Conservation (phyloP, 2,888 invertebrate species). For the Melanostoma mellinum region DNA sequence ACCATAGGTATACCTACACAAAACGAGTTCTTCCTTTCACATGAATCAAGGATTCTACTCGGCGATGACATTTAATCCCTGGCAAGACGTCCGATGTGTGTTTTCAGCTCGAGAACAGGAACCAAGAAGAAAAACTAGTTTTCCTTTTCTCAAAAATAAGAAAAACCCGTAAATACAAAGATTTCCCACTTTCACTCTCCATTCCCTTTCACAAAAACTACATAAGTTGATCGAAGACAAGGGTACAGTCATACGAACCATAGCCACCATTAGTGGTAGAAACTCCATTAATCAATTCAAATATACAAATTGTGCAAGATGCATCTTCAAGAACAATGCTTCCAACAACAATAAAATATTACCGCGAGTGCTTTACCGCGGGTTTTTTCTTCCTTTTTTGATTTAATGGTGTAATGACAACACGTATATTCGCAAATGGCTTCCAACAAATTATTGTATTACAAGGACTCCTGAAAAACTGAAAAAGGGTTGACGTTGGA, state of each 20-base stretch:
- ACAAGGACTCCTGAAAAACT: slow-evolving; percentile 37
- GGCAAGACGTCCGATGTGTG: slow-evolving; percentile 19
- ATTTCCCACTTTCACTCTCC: slow-evolving; percentile 44
- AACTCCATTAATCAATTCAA: slow-evolving; percentile 31
- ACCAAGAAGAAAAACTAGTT: slow-evolving; percentile 43
- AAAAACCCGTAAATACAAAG: slow-evolving; percentile 31
- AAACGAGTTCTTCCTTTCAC: slow-evolving; percentile 50
- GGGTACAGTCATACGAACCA: slow-evolving; percentile 14
- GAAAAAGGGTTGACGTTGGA: slow-evolving; percentile 46
- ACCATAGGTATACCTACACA: slow-evolving; percentile 17
- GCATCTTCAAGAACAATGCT: slow-evolving; percentile 52
- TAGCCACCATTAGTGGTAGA: slow-evolving; percentile 34
- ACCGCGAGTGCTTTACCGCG: slow-evolving; percentile 60
- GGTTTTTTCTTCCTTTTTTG: slow-evolving; percentile 14
- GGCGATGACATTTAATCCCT: slow-evolving; percentile 65
- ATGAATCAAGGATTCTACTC: slow-evolving; percentile 50
- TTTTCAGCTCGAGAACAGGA: slow-evolving; percentile 4
- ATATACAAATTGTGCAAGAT: slow-evolving; percentile 26
- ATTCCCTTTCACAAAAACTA: slow-evolving; percentile 29
- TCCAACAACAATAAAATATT: slow-evolving; percentile 36
- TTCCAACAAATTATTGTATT: slow-evolving; percentile 36
- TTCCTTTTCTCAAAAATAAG: neutral
- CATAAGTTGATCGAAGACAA: slow-evolving; percentile 21
- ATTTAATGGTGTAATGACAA: slow-evolving; percentile 47
- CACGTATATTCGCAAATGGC: slow-evolving; percentile 52